These are phyloP conservation scores for Hemithea aestivaria DNA, from an alignment of 2,888 invertebrate genomes.

Conservation along the genomic window DNA sequence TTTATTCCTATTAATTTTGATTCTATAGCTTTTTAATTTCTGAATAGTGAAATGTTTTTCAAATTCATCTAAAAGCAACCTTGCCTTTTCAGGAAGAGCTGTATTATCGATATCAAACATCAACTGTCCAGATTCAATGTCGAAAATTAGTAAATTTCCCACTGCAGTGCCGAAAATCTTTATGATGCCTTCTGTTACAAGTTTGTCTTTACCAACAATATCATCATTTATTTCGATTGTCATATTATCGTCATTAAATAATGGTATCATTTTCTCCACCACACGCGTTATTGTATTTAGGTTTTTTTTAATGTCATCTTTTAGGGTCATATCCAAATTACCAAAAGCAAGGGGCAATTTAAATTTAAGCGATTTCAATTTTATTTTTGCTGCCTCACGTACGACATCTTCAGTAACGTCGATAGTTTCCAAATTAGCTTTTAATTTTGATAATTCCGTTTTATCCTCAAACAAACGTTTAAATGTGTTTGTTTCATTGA, in stretches of 20 bases:
- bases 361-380: constrained; percentile 25
- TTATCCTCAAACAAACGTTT: constrained; percentile 22
- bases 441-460: constrained; percentile 17
- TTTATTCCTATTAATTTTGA: constrained; percentile 31
- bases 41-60: constrained; percentile 6
- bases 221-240: constrained; percentile 27
- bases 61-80: constrained; percentile 22
- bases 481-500: constrained; percentile 22
- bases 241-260: constrained; percentile 14
- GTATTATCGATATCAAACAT: constrained; percentile 27
- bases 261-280: constrained; percentile 12
- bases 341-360: constrained; percentile 36
- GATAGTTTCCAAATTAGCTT: constrained; percentile 25
- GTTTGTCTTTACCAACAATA: constrained; percentile 29
- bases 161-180: constrained; percentile 37
- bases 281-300: constrained; percentile 20
- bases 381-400: constrained; percentile 27
- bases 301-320: constrained; percentile 15
- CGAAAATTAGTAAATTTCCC: constrained; percentile 34
- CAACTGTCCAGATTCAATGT: constrained; percentile 26
- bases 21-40: constrained; percentile 23
- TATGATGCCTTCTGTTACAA: constrained; percentile 29
- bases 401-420: constrained; percentile 25
- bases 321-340: constrained; percentile 33
- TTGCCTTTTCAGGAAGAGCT: constrained; percentile 26